Conservation (phyloP, 2,113 vertebrate species). For the Podiceps cristatus region DNA sequence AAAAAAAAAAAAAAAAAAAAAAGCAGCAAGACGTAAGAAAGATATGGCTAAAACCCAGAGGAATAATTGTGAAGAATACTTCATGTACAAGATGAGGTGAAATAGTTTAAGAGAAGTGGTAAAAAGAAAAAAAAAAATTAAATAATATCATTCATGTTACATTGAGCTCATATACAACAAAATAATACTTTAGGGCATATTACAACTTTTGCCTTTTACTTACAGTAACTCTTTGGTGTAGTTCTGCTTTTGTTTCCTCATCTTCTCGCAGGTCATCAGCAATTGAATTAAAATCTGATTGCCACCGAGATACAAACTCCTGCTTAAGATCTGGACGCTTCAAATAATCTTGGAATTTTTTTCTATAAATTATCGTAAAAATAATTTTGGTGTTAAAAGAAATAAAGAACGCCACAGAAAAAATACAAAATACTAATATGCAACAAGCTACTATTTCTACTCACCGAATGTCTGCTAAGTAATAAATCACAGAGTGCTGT, state of each 20-base stretch:
- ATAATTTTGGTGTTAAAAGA: background rate
- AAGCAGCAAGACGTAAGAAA: background rate
- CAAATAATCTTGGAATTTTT: constrained; percentile 83
- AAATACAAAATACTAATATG: background rate
- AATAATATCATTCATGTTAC: background rate
- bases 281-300: constrained; percentile 87
- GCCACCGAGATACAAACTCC: constrained; percentile 89
- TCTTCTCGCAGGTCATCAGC: constrained; percentile 86
- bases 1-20: background rate
- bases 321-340: constrained; percentile 87
- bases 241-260: constrained; percentile 89
- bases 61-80: background rate
- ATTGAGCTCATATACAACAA: background rate
- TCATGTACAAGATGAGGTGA: background rate
- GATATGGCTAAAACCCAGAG: background rate
- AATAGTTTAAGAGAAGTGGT: background rate
- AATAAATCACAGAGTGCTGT: constrained; percentile 65
- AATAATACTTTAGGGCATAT: background rate
- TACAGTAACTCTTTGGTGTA: constrained; percentile 90
- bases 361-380: constrained; percentile 72
- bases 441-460: background rate
- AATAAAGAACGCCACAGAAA: background rate
- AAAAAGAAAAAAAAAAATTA: background rate
- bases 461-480: constrained; percentile 85
- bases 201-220: constrained; percentile 44